phyloP scores from a whole-genome alignment of 2,797 vertebrate species.

The Coilia nasus region DNA sequence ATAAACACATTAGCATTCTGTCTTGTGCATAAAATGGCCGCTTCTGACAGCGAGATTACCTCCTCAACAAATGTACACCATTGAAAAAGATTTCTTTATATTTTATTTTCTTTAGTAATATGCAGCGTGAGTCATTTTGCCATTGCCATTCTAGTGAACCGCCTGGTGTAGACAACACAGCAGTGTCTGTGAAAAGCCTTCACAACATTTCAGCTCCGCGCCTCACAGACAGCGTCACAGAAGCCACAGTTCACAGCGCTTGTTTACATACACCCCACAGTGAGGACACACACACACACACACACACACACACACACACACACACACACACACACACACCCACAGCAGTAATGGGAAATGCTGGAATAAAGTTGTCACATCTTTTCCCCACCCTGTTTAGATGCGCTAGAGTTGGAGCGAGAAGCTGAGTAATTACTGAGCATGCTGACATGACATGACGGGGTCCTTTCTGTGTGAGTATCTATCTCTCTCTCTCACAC shows the following conservation, averaged over 20 bases:
- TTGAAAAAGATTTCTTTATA: not conserved
- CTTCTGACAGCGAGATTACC: not conserved
- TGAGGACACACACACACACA: no score
- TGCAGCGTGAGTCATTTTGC: not conserved
- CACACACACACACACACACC: no score
- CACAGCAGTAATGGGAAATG: not conserved
- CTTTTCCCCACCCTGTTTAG: constrained; percentile 15
- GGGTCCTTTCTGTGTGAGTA: not conserved
- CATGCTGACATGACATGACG: not conserved
- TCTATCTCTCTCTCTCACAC: no score
- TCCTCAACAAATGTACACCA: not conserved
- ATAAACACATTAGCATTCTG: no score
- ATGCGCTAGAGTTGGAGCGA: not conserved
- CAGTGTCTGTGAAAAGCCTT: not conserved
- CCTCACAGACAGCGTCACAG: constrained; percentile 36
- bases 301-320: not conserved
- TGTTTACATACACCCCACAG: constrained; percentile 3
- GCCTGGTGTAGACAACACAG: not conserved
- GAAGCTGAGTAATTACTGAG: not conserved
- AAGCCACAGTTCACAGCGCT: constrained; percentile 8
- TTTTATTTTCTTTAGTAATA: not conserved
- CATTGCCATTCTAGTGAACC: not conserved
- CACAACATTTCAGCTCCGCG: not conserved
- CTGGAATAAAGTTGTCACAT: constrained; percentile 7
- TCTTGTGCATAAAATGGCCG: not conserved